Base-by-base conservation (phyloP, 1,140 invertebrate species). In the Frieseomelitta varia region DNA sequence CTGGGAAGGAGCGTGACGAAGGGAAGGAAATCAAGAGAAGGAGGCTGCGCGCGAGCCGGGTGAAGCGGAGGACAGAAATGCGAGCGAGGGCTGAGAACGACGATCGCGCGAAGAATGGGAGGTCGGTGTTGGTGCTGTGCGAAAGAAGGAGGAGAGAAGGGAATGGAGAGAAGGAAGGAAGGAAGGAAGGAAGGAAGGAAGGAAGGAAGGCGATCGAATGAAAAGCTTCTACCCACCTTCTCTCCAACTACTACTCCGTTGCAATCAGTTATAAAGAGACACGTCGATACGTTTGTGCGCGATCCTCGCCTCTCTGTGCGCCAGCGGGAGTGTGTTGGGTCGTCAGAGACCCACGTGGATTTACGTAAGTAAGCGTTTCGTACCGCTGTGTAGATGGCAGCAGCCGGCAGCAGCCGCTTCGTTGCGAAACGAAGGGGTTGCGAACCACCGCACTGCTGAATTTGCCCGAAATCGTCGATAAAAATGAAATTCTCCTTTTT, bases 221-320 rank as follows among this genome's bases (percentile, higher is more conserved):
- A 89, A 87, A 84, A 84, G 85, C 80, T 89, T 85, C 78, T 79
- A 74, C 71, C 39, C 81, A 81, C 75, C 78, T 81, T 84, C 75
- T 84, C 75, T 87, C 69, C 81, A 73, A 55, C 87, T 63, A 76
- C 77, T 86, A 81, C 78, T 72, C 81, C 30, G 78, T 76, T 87
- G 88, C 88, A 90, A 90, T 90, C 88, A 84, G 87, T 90, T 90
- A 89, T 84, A 81, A 82, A 73, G 71, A 75, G 87, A 87, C 85
- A 84, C 87, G 81, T 87, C 87, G 88, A 89, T 90, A 85, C 79
- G 85, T 81, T 76, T 80, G 75, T 61, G 58, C 61, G 67, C 39
- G 14, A n/a, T 27, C 14, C 24, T 1, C 34, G 2, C 4, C 3
- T 24, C 24, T 39, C n/a, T 58, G 63, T 74, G 58, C 85, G 86